Evolutionary conservation across 2,888 invertebrate species (phyloP).

Genomic region (Cepaea hortensis): DNA sequence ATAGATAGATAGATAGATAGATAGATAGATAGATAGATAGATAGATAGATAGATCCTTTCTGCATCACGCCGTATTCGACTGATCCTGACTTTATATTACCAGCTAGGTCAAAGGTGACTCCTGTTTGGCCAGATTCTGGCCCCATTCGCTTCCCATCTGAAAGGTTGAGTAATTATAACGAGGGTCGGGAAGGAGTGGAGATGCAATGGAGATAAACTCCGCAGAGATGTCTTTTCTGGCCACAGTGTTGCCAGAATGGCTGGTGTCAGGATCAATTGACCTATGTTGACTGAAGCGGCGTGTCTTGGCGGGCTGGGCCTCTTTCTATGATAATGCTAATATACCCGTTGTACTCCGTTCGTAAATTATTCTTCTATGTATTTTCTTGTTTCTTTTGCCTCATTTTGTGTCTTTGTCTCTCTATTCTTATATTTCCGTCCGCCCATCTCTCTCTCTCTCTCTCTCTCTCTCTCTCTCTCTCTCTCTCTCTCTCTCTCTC

Average conservation of each 20-base stretch:
- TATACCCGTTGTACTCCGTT: background rate
- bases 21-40: background rate
- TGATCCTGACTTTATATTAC: background rate
- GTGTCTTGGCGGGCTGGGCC: background rate
- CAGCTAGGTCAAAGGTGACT: background rate
- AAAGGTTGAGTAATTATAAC: constrained; percentile 9
- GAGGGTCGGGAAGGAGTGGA: background rate
- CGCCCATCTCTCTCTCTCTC: background rate
- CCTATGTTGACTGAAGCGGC: background rate
- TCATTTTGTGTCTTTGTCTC: background rate
- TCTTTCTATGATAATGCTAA: constrained; percentile 35
- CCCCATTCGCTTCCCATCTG: background rate
- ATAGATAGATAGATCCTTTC: background rate
- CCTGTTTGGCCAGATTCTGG: constrained; percentile 1
- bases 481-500: background rate
- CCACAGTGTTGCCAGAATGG: constrained; percentile 17
- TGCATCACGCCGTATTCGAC: background rate
- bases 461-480: background rate
- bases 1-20: background rate
- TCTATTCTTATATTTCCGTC: background rate
- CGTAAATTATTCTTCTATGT: background rate
- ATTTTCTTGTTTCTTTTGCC: background rate
- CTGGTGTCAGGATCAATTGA: constrained; percentile 28
- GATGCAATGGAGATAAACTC: constrained; percentile 32
- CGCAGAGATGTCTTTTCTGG: constrained; percentile 18